phyloP scores from a whole-genome alignment of 2,888 invertebrate genomes.

The Leucozona laternaria region DNA sequence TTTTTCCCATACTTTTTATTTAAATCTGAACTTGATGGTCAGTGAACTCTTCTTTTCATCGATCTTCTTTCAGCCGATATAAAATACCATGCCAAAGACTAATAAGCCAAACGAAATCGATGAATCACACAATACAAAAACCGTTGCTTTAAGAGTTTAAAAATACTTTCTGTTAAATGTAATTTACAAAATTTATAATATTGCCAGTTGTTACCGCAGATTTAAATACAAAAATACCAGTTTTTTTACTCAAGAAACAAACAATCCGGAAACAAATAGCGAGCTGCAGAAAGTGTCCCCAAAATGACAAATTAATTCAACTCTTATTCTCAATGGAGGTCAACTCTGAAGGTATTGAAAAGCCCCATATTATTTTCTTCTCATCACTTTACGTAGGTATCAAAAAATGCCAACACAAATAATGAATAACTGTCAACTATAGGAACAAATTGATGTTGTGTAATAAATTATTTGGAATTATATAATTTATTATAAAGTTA shows the following conservation, averaged over 20 bases:
- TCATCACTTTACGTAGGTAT: background rate
- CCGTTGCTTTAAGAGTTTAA: conserved; percentile 42
- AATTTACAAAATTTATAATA: conserved; percentile 48
- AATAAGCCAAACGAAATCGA: conserved; percentile 20
- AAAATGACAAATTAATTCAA: conserved; percentile 34
- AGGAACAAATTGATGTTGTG: background rate
- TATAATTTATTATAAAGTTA: too few relatives aligned
- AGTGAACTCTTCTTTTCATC: conserved; percentile 46
- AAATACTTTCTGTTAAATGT: conserved; percentile 48
- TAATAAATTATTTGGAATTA: background rate
- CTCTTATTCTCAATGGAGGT: conserved; percentile 51
- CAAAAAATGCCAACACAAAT: background rate
- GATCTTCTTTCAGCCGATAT: conserved; percentile 18
- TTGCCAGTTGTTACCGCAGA: conserved; percentile 45
- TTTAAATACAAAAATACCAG: conserved; percentile 35
- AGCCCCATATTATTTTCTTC: background rate
- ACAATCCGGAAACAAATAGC: conserved; percentile 43
- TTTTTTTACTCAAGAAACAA: conserved; percentile 21
- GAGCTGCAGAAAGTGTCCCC: conserved; percentile 19
- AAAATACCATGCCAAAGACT: conserved; percentile 37
- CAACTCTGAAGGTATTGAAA: conserved; percentile 18
- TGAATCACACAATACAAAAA: conserved; percentile 51
- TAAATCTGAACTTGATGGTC: conserved; percentile 13
- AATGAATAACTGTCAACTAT: background rate
- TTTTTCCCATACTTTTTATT: background rate